Evolutionary conservation across 2,888 invertebrate species (phyloP).

Genomic region (Hermaeophaga mercurialis): DNA sequence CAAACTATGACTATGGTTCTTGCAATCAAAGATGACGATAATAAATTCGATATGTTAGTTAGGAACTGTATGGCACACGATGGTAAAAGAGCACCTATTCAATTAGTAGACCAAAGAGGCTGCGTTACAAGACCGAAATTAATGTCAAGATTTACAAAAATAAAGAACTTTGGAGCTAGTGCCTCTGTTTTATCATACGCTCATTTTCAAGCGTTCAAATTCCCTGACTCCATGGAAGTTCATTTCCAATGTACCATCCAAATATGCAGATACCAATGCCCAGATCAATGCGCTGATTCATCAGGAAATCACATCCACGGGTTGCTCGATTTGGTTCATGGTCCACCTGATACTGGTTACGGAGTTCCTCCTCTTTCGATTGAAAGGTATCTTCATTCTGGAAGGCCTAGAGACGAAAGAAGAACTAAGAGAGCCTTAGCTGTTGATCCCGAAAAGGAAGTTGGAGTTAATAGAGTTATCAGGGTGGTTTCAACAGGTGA

Average conservation of each 20-base stretch:
- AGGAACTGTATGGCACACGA: constrained; percentile 94
- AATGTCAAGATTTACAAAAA: constrained; percentile 93
- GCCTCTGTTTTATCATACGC: constrained; percentile 91
- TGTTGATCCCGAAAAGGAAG: constrained; percentile 71
- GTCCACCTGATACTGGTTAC: constrained; percentile 64
- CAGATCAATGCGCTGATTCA: constrained; percentile 79
- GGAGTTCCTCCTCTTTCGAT: constrained; percentile 68
- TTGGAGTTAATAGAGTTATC: constrained; percentile 85
- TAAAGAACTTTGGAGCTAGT: constrained; percentile 92
- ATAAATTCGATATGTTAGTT: constrained; percentile 94
- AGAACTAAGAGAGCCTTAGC: constrained; percentile 67
- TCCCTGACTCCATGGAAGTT: constrained; percentile 95
- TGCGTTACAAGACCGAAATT: constrained; percentile 91
- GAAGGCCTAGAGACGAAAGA: constrained; percentile 74
- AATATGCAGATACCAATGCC: constrained; percentile 90
- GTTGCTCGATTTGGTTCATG: constrained; percentile 64
- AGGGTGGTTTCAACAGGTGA: constrained; percentile 92
- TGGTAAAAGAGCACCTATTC: constrained; percentile 91
- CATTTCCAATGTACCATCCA: constrained; percentile 96
- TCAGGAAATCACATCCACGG: constrained; percentile 42
- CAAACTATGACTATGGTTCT: constrained; percentile 97
- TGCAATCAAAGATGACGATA: constrained; percentile 93
- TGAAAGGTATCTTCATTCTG: constrained; percentile 70
- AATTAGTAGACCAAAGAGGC: constrained; percentile 89
- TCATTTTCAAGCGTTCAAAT: constrained; percentile 94